Base-by-base conservation (phyloP, 2,797 vertebrate genomes). In the Thunnus albacares region DNA sequence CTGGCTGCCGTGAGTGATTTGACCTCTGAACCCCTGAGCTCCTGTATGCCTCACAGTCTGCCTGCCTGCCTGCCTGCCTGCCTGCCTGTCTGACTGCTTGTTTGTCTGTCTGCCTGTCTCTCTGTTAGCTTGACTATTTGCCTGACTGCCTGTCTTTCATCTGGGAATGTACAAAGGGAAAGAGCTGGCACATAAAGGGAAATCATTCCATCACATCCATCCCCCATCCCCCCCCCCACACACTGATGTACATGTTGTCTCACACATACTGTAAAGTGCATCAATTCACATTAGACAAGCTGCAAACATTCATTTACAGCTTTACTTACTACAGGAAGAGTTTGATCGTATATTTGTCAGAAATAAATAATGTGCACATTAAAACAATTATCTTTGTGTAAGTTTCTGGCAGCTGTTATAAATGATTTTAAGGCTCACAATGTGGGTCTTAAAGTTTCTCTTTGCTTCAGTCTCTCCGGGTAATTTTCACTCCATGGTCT, bases 1-100 rank as follows among this genome's bases (percentile, higher is more conserved):
- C 72, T 24, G 75, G 73, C 77, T 83, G 79, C 79, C 53, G 56
- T 77, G 84, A 90, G 61, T 70, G 86, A 80, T 85, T 83, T 92
- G 87, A 93, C 90, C 91, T 82, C 51, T 75, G 73, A 84, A 87
- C 86, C 66, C 7, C 56, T 65, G 79, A 88, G 84, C 85, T 87
- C 85, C 85, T 81, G 81, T 84, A 84, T 75, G 67, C 78, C 84
- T 90, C 47, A 72, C 57, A 12, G 88, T 78, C 81, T 86, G 83
- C 62, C 65, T 75, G 82, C 35, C 58, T 86, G 83, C 62, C 65
- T 75, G 82, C 35, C 58, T 86, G 83, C 62, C 65, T 75, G 82
- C 28, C 61, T 75, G 82, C 28, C 61, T 66, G 80, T 82, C 82
- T 78, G 71, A 53, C 58, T 62, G 82, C 78, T 72, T 65, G 41